These are phyloP conservation scores for Azemiops feae DNA, from an alignment of 2,113 vertebrate species.

Conservation along the genomic window DNA sequence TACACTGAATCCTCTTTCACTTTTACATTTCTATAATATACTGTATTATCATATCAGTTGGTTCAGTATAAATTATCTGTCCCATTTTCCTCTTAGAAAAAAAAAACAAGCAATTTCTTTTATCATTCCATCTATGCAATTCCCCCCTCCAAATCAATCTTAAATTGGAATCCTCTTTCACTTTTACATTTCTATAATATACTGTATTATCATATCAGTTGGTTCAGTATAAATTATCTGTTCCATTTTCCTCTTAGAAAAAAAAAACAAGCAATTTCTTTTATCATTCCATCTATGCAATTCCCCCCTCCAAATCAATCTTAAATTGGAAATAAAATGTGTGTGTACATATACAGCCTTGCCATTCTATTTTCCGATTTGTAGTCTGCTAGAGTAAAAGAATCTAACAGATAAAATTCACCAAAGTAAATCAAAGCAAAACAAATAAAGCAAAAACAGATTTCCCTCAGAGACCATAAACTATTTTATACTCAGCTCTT, in stretches of 20 bases:
- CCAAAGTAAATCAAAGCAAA: not conserved
- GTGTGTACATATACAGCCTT: not conserved
- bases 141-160: not conserved
- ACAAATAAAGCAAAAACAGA: not conserved
- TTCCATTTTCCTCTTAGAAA: not conserved
- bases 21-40: not conserved
- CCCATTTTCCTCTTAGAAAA: not conserved
- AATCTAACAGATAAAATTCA: not conserved
- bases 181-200: not conserved
- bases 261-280: not conserved
- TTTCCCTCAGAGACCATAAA: not conserved
- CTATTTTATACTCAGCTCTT: slow-evolving; percentile 6
- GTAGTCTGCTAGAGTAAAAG: not conserved
- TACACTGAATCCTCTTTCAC: too few relatives aligned
- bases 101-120: not conserved
- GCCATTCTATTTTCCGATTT: not conserved
- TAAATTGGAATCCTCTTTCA: slow-evolving; percentile 8
- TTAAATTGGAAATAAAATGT: slow-evolving; percentile 3
- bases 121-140: not conserved
- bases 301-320: not conserved
- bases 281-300: not conserved
- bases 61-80: not conserved
- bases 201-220: not conserved
- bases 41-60: not conserved
- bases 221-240: not conserved